phyloP scores from a whole-genome alignment of 2,888 invertebrate species.

The Polydrusus cervinus region DNA sequence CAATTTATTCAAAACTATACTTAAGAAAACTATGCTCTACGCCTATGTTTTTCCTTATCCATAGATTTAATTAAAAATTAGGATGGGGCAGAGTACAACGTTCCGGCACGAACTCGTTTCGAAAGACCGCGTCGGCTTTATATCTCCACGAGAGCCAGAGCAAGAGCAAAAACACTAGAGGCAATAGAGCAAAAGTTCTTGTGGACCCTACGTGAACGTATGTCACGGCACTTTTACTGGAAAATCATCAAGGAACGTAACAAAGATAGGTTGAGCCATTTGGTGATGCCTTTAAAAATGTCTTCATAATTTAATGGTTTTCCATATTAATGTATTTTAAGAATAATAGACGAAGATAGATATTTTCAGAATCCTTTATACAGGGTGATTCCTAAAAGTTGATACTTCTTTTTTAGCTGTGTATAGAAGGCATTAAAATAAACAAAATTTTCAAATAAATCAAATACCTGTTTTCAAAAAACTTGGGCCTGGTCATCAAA shows the following conservation, averaged over 20 bases:
- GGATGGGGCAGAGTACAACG: conserved; percentile 12
- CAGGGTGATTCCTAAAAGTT: no score
- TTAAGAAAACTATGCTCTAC: no score
- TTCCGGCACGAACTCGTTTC: conserved; percentile 14
- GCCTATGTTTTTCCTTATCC: conserved; percentile 10
- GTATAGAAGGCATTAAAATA: no score
- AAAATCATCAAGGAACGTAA: not conserved
- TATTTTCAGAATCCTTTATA: no score
- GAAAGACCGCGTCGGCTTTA: conserved; percentile 18
- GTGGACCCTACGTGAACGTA: conserved; percentile 19
- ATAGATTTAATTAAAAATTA: conserved; percentile 29
- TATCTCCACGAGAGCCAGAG: conserved; percentile 2
- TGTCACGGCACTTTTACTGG: conserved; percentile 2
- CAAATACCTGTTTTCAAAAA: no score
- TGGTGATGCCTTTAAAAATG: not conserved
- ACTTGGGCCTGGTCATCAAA: no score
- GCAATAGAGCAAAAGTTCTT: conserved; percentile 22
- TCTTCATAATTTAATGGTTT: no score
- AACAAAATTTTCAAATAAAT: no score
- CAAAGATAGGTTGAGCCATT: not conserved
- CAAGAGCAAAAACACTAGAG: conserved; percentile 20
- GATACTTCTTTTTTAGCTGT: no score
- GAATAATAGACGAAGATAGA: no score
- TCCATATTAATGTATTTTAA: no score
- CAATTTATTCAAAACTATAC: no score